Conservation (phyloP, 2,113 vertebrate genomes). For the Benitochromis conjunctus region DNA sequence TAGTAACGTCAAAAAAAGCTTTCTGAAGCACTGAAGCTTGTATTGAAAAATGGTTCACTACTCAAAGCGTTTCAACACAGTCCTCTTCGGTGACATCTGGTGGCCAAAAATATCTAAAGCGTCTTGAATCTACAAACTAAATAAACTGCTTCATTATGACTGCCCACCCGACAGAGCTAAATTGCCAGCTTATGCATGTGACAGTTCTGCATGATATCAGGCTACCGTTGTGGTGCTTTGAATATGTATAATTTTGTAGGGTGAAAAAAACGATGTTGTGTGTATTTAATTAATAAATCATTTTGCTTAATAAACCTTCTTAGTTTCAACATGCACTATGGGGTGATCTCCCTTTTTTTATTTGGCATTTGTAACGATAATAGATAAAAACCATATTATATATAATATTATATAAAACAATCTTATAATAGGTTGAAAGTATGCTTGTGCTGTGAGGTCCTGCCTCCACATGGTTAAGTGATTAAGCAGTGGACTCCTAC, state of each 20-base stretch:
- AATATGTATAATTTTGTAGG: neutral
- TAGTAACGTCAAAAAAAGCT: neutral
- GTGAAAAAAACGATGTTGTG: neutral
- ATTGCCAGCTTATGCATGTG: neutral
- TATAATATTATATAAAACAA: neutral
- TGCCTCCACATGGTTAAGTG: neutral
- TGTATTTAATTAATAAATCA: neutral
- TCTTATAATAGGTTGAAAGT: neutral
- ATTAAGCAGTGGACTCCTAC: neutral
- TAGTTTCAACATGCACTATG: neutral
- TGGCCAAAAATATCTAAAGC: neutral
- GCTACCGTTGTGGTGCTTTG: neutral
- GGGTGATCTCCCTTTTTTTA: neutral
- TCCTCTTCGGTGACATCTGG: neutral
- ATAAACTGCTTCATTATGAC: neutral
- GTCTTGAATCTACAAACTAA: neutral
- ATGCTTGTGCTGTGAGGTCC: neutral
- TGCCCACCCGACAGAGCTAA: neutral
- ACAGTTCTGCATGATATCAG: neutral
- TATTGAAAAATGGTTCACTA: accelerated
- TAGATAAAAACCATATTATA: neutral
- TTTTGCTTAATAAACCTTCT: neutral
- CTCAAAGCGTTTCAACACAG: neutral
- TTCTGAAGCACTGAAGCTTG: neutral
- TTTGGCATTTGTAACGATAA: neutral